Conservation (phyloP, 2,113 vertebrate genomes). For the Vimba vimba region DNA sequence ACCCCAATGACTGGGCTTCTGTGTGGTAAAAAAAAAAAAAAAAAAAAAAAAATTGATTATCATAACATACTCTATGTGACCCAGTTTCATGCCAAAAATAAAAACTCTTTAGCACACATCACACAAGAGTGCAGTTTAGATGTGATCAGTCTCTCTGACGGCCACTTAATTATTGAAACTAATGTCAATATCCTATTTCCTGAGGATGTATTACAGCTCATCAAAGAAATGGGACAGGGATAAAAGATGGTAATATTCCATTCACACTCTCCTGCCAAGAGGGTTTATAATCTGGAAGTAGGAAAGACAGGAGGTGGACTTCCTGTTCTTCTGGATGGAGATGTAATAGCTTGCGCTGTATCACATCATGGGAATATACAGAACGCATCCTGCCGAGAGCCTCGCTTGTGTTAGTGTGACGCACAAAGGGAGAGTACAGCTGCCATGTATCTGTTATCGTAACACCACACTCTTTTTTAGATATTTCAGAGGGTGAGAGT, state of each 20-base stretch:
- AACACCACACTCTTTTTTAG: not conserved
- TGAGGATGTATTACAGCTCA: constrained; percentile 38
- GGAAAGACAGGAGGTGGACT: constrained; percentile 24
- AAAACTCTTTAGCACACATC: constrained; percentile 6
- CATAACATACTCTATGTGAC: not conserved
- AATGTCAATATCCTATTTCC: constrained; percentile 43
- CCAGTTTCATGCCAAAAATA: constrained; percentile 28
- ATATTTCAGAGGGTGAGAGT: not conserved
- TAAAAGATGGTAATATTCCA: constrained; percentile 34
- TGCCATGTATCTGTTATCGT: constrained; percentile 21
- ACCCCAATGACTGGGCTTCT: not conserved
- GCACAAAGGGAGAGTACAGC: constrained; percentile 7
- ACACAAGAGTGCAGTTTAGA: constrained; percentile 18
- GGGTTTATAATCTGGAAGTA: constrained; percentile 34
- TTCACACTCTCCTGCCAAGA: constrained; percentile 24
- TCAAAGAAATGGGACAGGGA: constrained; percentile 33
- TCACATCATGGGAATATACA: constrained; percentile 30
- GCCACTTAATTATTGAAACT: constrained; percentile 37
- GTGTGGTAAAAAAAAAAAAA: not conserved
- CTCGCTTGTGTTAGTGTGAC: constrained; percentile 26
- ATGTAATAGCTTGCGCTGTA: constrained; percentile 7
- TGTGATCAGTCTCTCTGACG: constrained; percentile 11
- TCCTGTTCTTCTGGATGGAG: constrained; percentile 37
- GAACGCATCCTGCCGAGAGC: not conserved
- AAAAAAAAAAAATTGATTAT: not conserved